Evolutionary conservation across 2,888 invertebrate genomes (phyloP).

Genomic region (Phengaris alcon): DNA sequence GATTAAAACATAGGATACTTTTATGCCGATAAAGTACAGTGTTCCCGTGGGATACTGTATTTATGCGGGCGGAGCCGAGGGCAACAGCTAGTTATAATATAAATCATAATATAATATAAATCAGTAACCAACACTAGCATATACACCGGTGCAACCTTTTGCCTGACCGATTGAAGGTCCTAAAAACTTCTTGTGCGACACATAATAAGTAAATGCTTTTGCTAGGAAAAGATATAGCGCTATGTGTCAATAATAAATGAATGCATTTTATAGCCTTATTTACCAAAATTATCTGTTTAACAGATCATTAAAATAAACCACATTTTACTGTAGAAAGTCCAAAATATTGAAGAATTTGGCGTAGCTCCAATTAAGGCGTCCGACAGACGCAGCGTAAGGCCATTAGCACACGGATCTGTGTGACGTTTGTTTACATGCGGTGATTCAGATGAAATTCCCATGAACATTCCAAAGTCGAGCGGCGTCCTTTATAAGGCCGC

Average conservation of each 20-base stretch:
- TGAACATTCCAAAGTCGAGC: constrained; percentile 49
- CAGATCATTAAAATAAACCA: background rate
- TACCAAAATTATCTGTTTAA: background rate
- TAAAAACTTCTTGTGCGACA: background rate
- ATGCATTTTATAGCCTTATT: background rate
- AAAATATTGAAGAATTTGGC: background rate
- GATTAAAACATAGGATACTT: too few species aligned
- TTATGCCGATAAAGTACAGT: too few species aligned
- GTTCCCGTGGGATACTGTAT: too few species aligned
- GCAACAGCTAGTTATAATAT: too few species aligned
- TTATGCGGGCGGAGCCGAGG: too few species aligned
- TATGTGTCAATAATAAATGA: background rate
- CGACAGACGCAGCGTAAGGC: constrained; percentile 27
- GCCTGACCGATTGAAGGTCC: background rate
- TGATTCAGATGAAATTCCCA: constrained; percentile 68
- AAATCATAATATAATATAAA: too few species aligned
- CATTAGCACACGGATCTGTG: constrained; percentile 60
- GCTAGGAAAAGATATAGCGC: background rate
- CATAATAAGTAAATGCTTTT: background rate
- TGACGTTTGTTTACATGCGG: constrained; percentile 60
- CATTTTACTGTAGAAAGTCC: background rate
- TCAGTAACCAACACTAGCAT: too few species aligned
- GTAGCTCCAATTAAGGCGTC: background rate
- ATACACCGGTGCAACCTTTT: too few species aligned
- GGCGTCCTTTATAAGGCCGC: constrained; percentile 54